A percentile compares a stretch with the other conserved stretches of the same genome.
These are phyloP conservation scores for Thunnus thynnus DNA, from an alignment of 2,113 vertebrate genomes.

Conservation along the genomic window DNA sequence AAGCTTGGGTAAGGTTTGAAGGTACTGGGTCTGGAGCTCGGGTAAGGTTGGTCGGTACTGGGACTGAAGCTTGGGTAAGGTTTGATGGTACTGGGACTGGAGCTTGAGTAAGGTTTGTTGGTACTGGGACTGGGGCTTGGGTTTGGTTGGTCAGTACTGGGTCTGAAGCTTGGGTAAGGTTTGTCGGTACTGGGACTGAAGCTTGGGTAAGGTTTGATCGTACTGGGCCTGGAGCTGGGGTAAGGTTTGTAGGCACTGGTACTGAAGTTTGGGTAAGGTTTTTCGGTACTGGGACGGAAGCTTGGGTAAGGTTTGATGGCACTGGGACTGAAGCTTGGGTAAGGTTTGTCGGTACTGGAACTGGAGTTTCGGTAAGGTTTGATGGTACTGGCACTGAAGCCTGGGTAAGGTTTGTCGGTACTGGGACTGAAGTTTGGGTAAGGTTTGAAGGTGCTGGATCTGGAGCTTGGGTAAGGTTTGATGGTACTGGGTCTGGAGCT, in stretches of 20 bases:
- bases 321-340: neutral
- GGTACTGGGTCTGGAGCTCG: neutral
- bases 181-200: neutral
- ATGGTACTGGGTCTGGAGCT: neutral
- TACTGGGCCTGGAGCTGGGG: neutral
- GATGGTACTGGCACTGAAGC: neutral
- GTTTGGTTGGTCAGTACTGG: neutral
- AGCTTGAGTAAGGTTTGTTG: neutral
- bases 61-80: neutral
- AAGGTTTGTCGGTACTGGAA: neutral
- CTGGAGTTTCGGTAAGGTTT: neutral
- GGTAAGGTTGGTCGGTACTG: neutral
- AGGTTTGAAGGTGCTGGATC: neutral
- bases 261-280: slow-evolving; percentile 2
- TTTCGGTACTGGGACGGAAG: neutral
- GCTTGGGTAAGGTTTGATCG: neutral
- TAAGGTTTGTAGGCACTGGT: neutral
- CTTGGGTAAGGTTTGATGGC: neutral
- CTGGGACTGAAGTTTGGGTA: neutral
- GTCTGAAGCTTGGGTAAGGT: neutral
- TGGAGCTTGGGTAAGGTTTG: neutral
- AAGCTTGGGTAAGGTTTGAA: neutral
- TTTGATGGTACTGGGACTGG: neutral
- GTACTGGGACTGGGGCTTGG: neutral
- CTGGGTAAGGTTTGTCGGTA: neutral